A percentile compares a stretch with the other conserved stretches of the same genome.
phyloP scores from a whole-genome alignment of 2,113 vertebrate species.

The Petroica traversi region DNA sequence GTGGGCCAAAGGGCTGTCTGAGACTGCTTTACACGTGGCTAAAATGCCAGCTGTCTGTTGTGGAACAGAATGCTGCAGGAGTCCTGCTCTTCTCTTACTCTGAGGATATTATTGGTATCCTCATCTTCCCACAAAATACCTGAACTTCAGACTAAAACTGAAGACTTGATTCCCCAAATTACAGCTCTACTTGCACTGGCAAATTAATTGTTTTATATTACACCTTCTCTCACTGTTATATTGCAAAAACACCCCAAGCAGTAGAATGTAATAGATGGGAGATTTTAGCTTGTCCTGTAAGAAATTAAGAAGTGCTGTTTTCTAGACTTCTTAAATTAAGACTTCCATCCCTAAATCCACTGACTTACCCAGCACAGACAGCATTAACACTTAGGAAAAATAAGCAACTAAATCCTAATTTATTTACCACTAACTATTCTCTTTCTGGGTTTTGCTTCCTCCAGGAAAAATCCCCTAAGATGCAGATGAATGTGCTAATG shows the following conservation, averaged over 20 bases:
- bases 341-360: not conserved
- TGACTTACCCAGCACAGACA: not conserved
- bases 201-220: not conserved
- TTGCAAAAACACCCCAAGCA: not conserved
- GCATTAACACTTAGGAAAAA: not conserved
- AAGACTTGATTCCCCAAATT: not conserved
- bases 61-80: not conserved
- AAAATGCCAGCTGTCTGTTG: not conserved
- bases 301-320: not conserved
- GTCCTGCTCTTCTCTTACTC: not conserved
- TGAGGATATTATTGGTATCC: not conserved
- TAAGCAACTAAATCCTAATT: not conserved
- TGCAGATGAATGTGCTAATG: not conserved
- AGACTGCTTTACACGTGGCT: conserved; percentile 12
- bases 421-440: not conserved
- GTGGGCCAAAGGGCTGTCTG: conserved; percentile 46
- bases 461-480: not conserved
- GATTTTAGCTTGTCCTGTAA: not conserved
- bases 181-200: not conserved
- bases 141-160: not conserved
- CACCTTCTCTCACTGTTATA: not conserved
- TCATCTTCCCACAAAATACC: not conserved
- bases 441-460: not conserved
- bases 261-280: not conserved
- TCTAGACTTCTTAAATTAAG: not conserved